Evolutionary conservation across 2,888 invertebrate species (phyloP), one percentile per base, ranked within the genome.

Genomic region (Eilema caniola): DNA sequence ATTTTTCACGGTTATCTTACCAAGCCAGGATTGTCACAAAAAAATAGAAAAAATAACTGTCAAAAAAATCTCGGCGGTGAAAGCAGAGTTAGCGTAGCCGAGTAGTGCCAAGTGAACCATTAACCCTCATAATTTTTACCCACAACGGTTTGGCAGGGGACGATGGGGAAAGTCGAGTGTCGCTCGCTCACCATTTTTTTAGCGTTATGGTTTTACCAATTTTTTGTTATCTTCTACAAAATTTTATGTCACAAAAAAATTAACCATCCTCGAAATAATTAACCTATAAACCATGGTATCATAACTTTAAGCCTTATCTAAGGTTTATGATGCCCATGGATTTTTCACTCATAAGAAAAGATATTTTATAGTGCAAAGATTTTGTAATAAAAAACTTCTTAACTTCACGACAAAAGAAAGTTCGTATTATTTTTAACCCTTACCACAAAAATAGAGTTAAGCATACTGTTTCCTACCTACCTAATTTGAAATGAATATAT

Each of bases 181-280:
- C 47, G 53, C 53, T 53, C n/a, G n/a, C 53, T 64, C 41, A 28
- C n/a, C 41, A 28, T 65, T 53, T 25, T 47, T 33, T 69, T 64
- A 31, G 60, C 41, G 24, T 47, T 65, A 60, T 47, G 23, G 31
- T 28, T 64, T 69, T 47, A 53, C 23, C 24, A 8, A 23, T 37
- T 37, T 64, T 69, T 37, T 37, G 5, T 69, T 65, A 69, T 69
- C 65, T 69, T 53, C 24, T 16, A 65, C 53, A 69, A 69, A 69
- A 65, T 69, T 60, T 60, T n/a, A 24, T n/a, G 65, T 65, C 69
- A 65, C 69, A 69, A 69, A 65, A 69, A 20, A 61, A 60, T 69
- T 65, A 69, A 61, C 69, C 65, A 61, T 69, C 65, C 2, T 5
- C 23, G 25, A 59, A 41, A 64, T 59, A 64, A 65, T 24, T n/a